phyloP scores from a whole-genome alignment of 2,888 invertebrate genomes.

The Piscicola geometra region DNA sequence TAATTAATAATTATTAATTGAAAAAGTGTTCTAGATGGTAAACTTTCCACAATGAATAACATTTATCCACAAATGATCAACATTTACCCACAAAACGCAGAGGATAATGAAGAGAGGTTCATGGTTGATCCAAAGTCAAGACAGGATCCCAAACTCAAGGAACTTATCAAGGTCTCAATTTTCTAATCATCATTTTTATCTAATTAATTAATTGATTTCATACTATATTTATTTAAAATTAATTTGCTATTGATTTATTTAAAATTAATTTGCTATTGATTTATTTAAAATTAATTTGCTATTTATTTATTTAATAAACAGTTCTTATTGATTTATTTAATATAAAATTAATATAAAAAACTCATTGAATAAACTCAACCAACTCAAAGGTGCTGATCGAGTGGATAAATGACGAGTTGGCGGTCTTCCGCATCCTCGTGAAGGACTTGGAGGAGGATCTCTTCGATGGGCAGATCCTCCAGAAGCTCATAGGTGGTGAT shows the following conservation, averaged over 20 bases:
- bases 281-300: too few species aligned
- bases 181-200: too few species aligned
- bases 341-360: too few species aligned
- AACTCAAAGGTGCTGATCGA: constrained; percentile 69
- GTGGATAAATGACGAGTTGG: constrained; percentile 97
- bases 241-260: too few species aligned
- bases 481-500: constrained; percentile 64
- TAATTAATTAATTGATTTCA: too few species aligned
- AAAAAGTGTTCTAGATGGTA: background rate
- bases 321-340: background rate
- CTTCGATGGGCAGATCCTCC: constrained; percentile 88
- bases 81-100: constrained; percentile 59
- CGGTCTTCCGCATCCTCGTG: constrained; percentile 90
- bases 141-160: constrained; percentile 77
- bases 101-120: constrained; percentile 92
- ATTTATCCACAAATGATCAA: too few species aligned
- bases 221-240: too few species aligned
- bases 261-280: too few species aligned
- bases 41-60: too few species aligned
- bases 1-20: background rate
- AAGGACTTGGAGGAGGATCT: constrained; percentile 92
- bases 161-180: constrained; percentile 67
- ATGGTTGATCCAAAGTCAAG: constrained; percentile 85
- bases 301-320: background rate
- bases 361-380: too few species aligned